Evolutionary conservation across 1,140 invertebrate genomes (phyloP).

Genomic region (Bombus difficillimus): DNA sequence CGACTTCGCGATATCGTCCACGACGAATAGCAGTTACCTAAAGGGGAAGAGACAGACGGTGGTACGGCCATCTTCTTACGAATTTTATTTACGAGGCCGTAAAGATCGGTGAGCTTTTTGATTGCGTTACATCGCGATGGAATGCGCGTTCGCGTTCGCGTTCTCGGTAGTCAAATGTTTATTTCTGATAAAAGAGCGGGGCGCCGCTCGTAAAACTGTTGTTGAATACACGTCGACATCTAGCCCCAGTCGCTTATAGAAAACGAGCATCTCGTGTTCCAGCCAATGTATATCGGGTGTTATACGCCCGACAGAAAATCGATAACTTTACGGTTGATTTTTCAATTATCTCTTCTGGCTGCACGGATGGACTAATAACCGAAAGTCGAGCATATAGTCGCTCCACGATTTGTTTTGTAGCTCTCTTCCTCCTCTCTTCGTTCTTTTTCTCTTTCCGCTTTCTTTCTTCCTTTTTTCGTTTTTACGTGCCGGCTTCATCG

Average conservation of each 20-base stretch:
- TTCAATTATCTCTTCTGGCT: constrained; percentile 12
- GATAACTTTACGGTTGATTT: constrained; percentile 27
- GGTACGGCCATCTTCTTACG: constrained; percentile 52
- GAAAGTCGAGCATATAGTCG: neutral
- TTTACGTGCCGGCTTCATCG: neutral
- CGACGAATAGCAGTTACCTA: neutral
- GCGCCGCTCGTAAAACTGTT: constrained; percentile 27
- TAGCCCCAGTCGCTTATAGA: neutral
- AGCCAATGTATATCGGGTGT: neutral
- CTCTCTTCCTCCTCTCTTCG: neutral
- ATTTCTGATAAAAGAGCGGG: constrained; percentile 73
- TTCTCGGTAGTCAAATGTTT: constrained; percentile 68
- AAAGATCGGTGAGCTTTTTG: constrained; percentile 70
- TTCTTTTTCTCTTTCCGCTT: no score
- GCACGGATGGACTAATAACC: constrained; percentile 13
- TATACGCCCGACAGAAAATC: neutral
- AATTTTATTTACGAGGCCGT: constrained; percentile 75
- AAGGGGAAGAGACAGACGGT: neutral
- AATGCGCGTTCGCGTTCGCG: no score
- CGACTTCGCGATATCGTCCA: neutral
- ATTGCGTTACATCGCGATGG: constrained; percentile 59
- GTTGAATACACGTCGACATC: neutral
- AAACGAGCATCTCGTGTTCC: neutral
- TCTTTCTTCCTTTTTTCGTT: no score
- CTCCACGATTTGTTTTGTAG: neutral